phyloP scores from a whole-genome alignment of 2,797 vertebrate species.

The Craterocephalus amniculus region DNA sequence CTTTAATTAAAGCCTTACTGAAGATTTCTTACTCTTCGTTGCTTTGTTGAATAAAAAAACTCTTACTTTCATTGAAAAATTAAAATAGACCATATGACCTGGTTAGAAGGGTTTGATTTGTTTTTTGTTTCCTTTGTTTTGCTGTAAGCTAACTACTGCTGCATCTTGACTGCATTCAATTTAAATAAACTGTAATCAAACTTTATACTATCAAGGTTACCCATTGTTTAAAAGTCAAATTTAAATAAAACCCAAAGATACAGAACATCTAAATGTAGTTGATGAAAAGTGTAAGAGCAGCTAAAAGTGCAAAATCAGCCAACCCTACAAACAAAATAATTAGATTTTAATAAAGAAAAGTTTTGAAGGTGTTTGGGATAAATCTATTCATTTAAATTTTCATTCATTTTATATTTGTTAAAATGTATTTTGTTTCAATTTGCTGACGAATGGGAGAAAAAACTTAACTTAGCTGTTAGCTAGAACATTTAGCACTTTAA shows the following conservation, averaged over 20 bases:
- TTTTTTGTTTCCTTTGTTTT: neutral
- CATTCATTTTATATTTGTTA: too few species aligned
- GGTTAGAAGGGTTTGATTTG: neutral
- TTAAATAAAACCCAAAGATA: too few species aligned
- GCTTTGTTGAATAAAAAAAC: conserved; percentile 8
- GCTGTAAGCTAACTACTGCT: neutral
- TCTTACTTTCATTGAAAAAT: neutral
- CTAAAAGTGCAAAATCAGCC: neutral
- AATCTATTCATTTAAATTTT: neutral
- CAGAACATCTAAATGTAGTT: too few species aligned
- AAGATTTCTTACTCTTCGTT: conserved; percentile 36
- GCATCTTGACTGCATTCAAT: neutral
- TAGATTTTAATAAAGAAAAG: neutral
- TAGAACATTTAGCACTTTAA: too few species aligned
- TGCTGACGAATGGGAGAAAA: too few species aligned
- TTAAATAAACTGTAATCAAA: neutral
- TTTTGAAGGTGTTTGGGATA: neutral
- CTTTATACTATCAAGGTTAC: too few species aligned
- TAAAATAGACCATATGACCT: neutral
- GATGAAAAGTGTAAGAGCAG: neutral
- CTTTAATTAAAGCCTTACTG: conserved; percentile 43
- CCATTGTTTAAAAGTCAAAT: too few species aligned
- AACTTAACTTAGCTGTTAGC: too few species aligned
- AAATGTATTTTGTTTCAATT: too few species aligned
- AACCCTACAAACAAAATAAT: too few species aligned